phyloP scores from a whole-genome alignment of 2,113 vertebrate genomes.

The Colinus virginianus region DNA sequence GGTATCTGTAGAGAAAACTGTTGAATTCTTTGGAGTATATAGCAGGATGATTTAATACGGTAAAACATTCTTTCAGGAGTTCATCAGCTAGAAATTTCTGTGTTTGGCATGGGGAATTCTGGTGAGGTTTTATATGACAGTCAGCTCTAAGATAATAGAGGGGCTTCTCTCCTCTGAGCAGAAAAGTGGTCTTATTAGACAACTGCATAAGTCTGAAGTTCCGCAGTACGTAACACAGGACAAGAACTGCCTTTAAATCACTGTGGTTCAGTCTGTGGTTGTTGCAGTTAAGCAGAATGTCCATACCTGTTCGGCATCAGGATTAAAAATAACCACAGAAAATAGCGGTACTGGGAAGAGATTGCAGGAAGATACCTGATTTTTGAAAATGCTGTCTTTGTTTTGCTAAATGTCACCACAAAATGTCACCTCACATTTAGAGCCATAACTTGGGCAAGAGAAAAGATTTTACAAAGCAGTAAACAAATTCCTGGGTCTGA shows the following conservation, averaged over 20 bases:
- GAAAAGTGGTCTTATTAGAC: background rate
- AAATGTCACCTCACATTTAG: background rate
- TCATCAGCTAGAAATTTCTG: background rate
- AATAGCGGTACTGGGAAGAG: background rate
- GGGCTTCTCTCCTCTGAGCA: background rate
- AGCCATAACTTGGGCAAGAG: background rate
- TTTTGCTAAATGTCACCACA: background rate
- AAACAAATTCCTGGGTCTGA: background rate
- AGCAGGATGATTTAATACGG: background rate
- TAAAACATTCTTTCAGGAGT: background rate
- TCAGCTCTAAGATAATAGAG: background rate
- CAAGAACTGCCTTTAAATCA: background rate
- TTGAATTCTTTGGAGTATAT: background rate
- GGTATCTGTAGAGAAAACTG: background rate
- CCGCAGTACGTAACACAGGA: background rate
- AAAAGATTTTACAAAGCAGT: background rate
- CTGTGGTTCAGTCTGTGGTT: background rate
- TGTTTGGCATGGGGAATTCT: background rate
- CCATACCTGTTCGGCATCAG: background rate
- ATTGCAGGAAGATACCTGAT: background rate
- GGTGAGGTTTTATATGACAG: background rate
- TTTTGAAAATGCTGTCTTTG: background rate
- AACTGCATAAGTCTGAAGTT: accelerated
- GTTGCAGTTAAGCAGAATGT: background rate
- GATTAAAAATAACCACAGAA: background rate